Evolutionary conservation across 2,113 vertebrate genomes (phyloP), one percentile per base, ranked within the genome.

Genomic region (Nothobranchius furzeri): DNA sequence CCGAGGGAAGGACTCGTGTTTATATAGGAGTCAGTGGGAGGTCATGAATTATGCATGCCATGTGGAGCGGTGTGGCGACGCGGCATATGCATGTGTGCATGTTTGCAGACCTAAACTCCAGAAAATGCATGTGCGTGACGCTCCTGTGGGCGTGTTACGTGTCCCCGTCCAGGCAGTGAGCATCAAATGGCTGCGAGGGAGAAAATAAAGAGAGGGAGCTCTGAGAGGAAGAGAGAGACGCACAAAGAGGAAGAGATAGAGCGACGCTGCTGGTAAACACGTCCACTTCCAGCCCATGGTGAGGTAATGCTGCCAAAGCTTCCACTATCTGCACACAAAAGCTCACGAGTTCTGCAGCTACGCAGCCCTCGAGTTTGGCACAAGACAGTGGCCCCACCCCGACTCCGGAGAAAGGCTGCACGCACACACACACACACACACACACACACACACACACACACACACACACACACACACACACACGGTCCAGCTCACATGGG

Each of bases 31-130:
- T 86, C 82, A 82, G 81, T 54, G 64, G 81, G 74, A 73, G 68
- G 54, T 76, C 78, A 78, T 89, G 57, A 84, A 88, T 87, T 83
- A 88, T 87, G 69, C 57, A 90, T 73, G 74, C 66, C 68, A 55
- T 70, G 73, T 68, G 75, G 36, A 70, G 60, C 20, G 68, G 37
- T 65, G 66, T 54, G 43, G 51, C 65, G 70, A 45, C 50, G 68
- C 49, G 72, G 49, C 68, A 47, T 36, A 36, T 68, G 50, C 56
- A 47, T 47, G 43, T 25, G n/a, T 66, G 63, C 61, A 70, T 78
- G 72, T 85, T 79, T 69, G 62, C 55, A 50, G 64, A 57, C 70
- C 35, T 74, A 76, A 85, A 86, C 62, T 85, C 59, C 60, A 47
- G 47, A 52, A 77, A 76, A 73, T 60, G 57, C 40, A 61, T 60